Evolutionary conservation across 2,113 vertebrate genomes (phyloP).

Genomic region (Sylvilagus bachmani): DNA sequence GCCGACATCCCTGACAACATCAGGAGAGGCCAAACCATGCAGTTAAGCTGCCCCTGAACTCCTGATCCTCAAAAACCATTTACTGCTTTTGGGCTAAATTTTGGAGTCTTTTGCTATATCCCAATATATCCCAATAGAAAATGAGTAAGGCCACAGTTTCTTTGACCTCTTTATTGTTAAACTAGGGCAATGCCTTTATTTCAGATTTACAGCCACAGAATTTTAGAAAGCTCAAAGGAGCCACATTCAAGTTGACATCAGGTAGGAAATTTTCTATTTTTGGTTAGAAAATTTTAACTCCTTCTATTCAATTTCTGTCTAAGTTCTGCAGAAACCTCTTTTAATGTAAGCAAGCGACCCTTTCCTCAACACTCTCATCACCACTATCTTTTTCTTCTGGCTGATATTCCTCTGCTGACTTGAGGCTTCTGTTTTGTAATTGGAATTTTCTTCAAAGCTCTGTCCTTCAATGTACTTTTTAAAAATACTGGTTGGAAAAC

Average conservation of each 20-base stretch:
- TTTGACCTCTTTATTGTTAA: conserved; percentile 23
- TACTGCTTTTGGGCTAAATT: neutral
- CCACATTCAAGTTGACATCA: neutral
- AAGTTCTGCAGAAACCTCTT: neutral
- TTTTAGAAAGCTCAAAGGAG: conserved; percentile 14
- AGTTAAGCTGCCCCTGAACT: neutral
- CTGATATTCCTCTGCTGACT: neutral
- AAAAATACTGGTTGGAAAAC: conserved; percentile 26
- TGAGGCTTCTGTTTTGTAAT: neutral
- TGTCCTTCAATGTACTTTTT: conserved; percentile 17
- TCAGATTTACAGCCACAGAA: conserved; percentile 9
- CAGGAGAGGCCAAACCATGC: neutral
- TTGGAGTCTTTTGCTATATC: neutral
- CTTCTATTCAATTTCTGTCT: neutral
- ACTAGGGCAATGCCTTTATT: conserved; percentile 23
- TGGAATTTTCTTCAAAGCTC: conserved; percentile 47
- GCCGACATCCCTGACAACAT: neutral
- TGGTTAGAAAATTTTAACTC: conserved; percentile 29
- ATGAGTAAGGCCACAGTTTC: neutral
- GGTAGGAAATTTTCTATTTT: conserved; percentile 1
- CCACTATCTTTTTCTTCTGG: neutral
- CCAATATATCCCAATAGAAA: neutral
- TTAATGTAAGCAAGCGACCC: neutral
- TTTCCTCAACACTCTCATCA: neutral
- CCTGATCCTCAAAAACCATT: neutral